Percentiles rank a stretch among this genome's conserved stretches.
Evolutionary conservation across 1,140 invertebrate species (phyloP).

Genomic region (Euwallacea fornicatus): DNA sequence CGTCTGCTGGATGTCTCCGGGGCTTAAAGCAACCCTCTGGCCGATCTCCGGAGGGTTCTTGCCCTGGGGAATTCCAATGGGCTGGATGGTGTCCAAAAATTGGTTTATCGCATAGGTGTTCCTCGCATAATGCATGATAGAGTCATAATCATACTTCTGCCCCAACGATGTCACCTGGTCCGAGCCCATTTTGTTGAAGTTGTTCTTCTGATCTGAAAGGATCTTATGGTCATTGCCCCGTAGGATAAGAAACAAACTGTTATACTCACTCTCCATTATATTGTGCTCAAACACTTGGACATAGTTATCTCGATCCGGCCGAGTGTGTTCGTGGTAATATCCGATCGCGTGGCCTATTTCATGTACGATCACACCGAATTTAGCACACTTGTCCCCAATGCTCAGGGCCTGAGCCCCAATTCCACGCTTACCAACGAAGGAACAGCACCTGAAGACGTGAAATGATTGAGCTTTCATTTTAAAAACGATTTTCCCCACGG

Average conservation of each 20-base stretch:
- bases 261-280: slow-evolving; percentile 83
- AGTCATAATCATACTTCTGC: slow-evolving; percentile 92
- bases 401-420: slow-evolving; percentile 45
- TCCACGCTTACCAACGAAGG: slow-evolving; percentile 51
- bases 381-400: slow-evolving; percentile 44
- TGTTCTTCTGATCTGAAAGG: slow-evolving; percentile 92
- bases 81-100: slow-evolving; percentile 93
- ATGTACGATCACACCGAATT: slow-evolving; percentile 56
- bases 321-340: slow-evolving; percentile 97
- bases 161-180: slow-evolving; percentile 97
- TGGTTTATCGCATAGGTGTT: slow-evolving; percentile 97
- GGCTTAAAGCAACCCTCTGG: slow-evolving; percentile 84
- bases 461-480: neutral
- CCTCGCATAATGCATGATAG: slow-evolving; percentile 98
- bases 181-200: slow-evolving; percentile 94
- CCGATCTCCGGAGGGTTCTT: slow-evolving; percentile 89
- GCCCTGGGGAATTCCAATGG: slow-evolving; percentile 71
- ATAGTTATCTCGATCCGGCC: slow-evolving; percentile 91
- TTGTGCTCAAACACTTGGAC: slow-evolving; percentile 91
- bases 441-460: slow-evolving; percentile 43
- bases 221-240: neutral
- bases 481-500: neutral
- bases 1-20: slow-evolving; percentile 93
- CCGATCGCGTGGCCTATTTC: slow-evolving; percentile 68
- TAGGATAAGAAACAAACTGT: slow-evolving; percentile 9